A percentile compares a stretch with the other conserved stretches of the same genome.
Conservation (phyloP, 1,140 invertebrate species). For the Bombus sibiricus region DNA sequence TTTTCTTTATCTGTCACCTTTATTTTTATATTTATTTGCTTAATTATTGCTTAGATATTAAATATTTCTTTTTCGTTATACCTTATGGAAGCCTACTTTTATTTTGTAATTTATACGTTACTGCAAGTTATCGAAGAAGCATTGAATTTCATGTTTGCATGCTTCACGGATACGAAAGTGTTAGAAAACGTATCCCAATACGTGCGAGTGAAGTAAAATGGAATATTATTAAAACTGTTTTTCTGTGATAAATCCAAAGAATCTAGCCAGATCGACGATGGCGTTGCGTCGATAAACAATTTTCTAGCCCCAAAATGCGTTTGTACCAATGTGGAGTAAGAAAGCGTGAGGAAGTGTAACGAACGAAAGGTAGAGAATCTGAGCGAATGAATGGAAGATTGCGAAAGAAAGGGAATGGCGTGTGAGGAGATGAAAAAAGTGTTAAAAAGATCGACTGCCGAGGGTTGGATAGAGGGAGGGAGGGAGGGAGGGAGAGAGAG, state of each 20-base stretch:
- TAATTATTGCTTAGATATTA: background rate
- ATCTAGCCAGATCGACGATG: conserved; percentile 54
- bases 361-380: background rate
- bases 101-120: background rate
- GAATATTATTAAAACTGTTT: conserved; percentile 79
- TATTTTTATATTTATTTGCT: background rate
- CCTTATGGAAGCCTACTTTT: background rate
- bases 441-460: background rate
- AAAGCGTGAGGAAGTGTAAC: background rate
- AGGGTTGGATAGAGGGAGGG: background rate
- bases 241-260: conserved; percentile 80
- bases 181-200: background rate
- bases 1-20: background rate
- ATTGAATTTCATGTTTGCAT: background rate
- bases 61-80: background rate
- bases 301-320: conserved; percentile 32
- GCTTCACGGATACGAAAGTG: conserved; percentile 23
- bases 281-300: conserved; percentile 50
- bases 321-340: conserved; percentile 5
- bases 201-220: conserved; percentile 55
- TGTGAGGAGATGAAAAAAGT: background rate
- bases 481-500: too few species aligned
- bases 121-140: too few species aligned
- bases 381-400: background rate
- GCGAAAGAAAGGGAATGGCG: background rate